phyloP scores from a whole-genome alignment of 2,797 vertebrate species.

The Uromys caudimaculatus region DNA sequence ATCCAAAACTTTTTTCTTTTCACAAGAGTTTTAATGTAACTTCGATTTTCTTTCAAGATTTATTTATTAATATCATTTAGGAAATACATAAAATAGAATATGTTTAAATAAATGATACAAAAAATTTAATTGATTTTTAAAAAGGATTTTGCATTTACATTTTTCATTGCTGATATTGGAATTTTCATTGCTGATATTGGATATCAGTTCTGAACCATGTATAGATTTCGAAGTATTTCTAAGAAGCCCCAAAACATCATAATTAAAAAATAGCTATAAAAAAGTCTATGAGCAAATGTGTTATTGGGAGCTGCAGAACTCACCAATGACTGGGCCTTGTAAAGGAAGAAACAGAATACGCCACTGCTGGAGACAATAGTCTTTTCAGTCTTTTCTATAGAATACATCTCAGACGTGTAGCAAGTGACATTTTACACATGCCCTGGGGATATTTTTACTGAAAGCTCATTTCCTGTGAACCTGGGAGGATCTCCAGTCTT shows the following conservation, averaged over 20 bases:
- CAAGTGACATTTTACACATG: conserved; percentile 50
- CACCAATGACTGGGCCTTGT: background rate
- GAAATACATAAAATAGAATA: background rate
- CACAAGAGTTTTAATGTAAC: background rate
- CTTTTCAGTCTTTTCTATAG: conserved; percentile 39
- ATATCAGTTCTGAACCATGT: background rate
- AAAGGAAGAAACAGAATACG: background rate
- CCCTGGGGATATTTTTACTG: conserved; percentile 44
- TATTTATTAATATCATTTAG: background rate
- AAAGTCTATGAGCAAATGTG: background rate
- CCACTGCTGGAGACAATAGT: conserved; percentile 63
- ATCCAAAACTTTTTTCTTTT: background rate
- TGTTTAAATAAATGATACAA: background rate
- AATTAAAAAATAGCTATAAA: background rate
- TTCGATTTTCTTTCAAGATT: conserved; percentile 13
- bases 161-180: background rate
- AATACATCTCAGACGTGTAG: conserved; percentile 12
- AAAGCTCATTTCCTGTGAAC: conserved; percentile 69
- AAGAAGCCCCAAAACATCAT: conserved; percentile 6
- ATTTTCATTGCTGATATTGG: background rate
- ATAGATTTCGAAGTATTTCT: conserved; percentile 24
- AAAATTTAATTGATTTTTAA: background rate
- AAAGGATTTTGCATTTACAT: background rate
- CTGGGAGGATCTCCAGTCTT: background rate
- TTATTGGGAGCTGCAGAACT: background rate